Conservation (phyloP, 2,888 invertebrate genomes). For the Acrocera orbiculus region DNA sequence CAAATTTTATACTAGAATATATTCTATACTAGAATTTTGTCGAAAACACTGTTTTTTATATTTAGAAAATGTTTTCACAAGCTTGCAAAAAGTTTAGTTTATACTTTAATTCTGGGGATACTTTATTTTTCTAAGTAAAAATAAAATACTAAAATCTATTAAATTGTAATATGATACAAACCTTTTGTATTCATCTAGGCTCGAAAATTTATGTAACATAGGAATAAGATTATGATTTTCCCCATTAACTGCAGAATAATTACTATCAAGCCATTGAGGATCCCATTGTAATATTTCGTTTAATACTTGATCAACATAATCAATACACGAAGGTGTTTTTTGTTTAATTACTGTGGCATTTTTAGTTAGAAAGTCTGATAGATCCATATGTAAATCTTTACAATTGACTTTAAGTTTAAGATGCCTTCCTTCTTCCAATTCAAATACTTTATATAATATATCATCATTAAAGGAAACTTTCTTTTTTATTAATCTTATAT, state of each 20-base stretch:
- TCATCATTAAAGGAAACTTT: too few species aligned
- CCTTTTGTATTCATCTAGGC: constrained; percentile 42
- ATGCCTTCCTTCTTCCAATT: too few species aligned
- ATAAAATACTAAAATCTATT: not conserved
- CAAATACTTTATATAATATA: too few species aligned
- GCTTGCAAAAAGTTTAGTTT: too few species aligned
- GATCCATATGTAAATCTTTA: not conserved
- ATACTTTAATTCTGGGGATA: too few species aligned
- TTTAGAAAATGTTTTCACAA: too few species aligned
- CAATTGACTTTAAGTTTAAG: not conserved
- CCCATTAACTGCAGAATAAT: constrained; percentile 32
- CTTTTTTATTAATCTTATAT: too few species aligned
- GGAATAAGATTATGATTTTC: constrained; percentile 33
- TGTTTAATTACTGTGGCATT: not conserved
- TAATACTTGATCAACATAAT: constrained; percentile 32
- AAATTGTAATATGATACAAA: constrained; percentile 19
- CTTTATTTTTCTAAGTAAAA: too few species aligned
- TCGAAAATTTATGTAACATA: constrained; percentile 37
- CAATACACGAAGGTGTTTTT: constrained; percentile 9
- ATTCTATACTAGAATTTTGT: too few species aligned
- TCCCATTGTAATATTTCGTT: constrained; percentile 44
- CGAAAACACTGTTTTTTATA: too few species aligned
- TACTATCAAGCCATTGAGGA: constrained; percentile 45
- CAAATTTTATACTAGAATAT: too few species aligned
- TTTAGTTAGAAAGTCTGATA: too few species aligned